Evolutionary conservation across 2,113 vertebrate genomes (phyloP).

Genomic region (Spermophilus dauricus): DNA sequence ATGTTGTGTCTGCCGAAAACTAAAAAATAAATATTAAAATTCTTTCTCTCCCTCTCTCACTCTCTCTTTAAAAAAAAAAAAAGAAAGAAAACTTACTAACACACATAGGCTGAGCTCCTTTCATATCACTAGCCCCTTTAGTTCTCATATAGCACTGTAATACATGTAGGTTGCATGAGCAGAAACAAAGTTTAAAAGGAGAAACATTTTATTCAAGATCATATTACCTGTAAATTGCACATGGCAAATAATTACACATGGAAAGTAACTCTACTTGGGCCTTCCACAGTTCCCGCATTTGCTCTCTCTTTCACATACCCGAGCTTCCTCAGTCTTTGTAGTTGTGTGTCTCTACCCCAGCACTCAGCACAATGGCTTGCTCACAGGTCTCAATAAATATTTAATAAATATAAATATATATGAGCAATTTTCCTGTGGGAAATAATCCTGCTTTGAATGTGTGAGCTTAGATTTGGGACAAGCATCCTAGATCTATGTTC

Average conservation of each 20-base stretch:
- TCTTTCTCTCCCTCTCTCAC: too few relatives aligned
- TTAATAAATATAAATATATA: slow-evolving; percentile 77
- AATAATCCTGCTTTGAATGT: slow-evolving; percentile 66
- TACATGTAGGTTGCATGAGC: background rate
- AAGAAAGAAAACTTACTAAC: background rate
- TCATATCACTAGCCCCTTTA: background rate
- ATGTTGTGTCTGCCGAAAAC: too few relatives aligned
- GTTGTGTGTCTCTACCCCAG: background rate
- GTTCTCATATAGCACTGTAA: background rate
- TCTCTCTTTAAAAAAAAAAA: too few relatives aligned
- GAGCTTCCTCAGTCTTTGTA: slow-evolving; percentile 37
- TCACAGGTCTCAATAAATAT: slow-evolving; percentile 55
- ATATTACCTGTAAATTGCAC: background rate
- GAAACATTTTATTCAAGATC: background rate
- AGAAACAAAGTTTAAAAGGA: background rate
- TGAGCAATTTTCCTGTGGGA: slow-evolving; percentile 69
- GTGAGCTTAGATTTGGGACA: slow-evolving; percentile 38
- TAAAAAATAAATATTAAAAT: too few relatives aligned
- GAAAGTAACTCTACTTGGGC: background rate
- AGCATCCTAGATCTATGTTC: slow-evolving; percentile 58
- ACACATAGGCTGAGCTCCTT: background rate
- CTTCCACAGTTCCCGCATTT: background rate
- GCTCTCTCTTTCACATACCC: background rate
- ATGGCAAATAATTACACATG: background rate
- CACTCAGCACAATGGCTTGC: background rate